Base-by-base conservation (phyloP, 1,140 invertebrate species). In the Drosophila eugracilis region DNA sequence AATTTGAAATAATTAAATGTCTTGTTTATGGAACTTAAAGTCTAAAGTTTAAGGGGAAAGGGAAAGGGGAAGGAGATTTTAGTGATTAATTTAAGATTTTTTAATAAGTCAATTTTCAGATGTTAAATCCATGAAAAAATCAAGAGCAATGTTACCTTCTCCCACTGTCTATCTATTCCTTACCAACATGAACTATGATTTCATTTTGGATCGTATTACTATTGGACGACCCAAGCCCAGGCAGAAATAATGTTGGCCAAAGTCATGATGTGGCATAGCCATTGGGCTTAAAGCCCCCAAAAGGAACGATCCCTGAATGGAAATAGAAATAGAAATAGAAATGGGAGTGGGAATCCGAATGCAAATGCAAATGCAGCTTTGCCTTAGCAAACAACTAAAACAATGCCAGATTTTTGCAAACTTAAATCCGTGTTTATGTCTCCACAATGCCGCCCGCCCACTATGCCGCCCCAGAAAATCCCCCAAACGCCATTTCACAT, bases 391-490 rank as follows among this genome's bases (percentile, higher is more conserved):
- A 66, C 44, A 66, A 66, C 59, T 67, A 65, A 66, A 75, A 75
- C 60, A 66, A 75, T 58, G 69, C 75, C 54, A 63, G 59, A 67
- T 44, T 66, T 73, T 66, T 73, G 58, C 53, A 58, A 78, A 70
- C 65, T 86, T 80, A 74, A 80, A 86, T 76, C 63, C 67, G 45
- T 77, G 76, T 65, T 74, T 58, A 66, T 75, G 63, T 50, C 53
- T 66, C 49, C 26, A 39, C 32, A 39, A 66, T 63, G 34, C 50
- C 62, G 48, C 39, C 50, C 62, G 48, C 39, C 49, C 19, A 26
- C 32, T 32, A 36, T n/a, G 48, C 17, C 24, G 28, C 17, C 32
- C 62, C 34, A 34, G 15, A 37, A 58, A 57, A 15, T 57, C 42
- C 30, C 21, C 30, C 17, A 53, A 21, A 22, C 9, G 12, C 5